phyloP scores from a whole-genome alignment of 2,888 invertebrate genomes.

The Pachydiplax longipennis region DNA sequence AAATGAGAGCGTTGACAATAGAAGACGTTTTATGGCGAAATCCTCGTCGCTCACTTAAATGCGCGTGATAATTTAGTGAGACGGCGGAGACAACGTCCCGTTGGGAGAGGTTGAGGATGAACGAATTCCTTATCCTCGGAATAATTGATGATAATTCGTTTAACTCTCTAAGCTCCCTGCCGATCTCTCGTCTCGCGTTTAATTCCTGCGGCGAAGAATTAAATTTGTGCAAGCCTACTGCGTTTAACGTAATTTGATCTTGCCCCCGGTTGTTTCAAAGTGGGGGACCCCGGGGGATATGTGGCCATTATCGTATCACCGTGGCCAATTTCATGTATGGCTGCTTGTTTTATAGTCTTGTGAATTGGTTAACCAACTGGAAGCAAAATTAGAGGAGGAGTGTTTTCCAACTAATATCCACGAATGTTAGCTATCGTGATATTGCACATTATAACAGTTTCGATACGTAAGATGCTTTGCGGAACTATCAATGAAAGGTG shows the following conservation, averaged over 20 bases:
- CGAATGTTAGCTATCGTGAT: too few species aligned
- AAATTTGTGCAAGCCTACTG: background rate
- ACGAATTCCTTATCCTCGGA: background rate
- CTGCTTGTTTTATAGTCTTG: too few species aligned
- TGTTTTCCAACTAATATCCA: too few species aligned
- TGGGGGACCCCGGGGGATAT: too few species aligned
- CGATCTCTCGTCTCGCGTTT: background rate
- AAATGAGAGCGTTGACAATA: conserved; percentile 8
- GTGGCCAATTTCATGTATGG: too few species aligned
- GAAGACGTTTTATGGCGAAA: background rate
- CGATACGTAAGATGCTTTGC: too few species aligned
- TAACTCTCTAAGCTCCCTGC: background rate
- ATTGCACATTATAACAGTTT: too few species aligned
- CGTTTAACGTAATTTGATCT: background rate
- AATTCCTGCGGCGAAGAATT: background rate
- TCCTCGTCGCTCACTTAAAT: background rate
- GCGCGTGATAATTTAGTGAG: background rate
- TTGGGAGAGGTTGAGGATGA: background rate
- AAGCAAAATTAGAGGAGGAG: too few species aligned
- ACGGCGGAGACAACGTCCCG: background rate
- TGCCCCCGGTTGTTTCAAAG: background rate
- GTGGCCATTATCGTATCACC: too few species aligned
- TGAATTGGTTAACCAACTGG: too few species aligned
- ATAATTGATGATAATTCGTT: background rate
- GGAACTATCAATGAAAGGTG: too few species aligned